Conservation (phyloP, 2,113 vertebrate genomes). For the Apus apus region DNA sequence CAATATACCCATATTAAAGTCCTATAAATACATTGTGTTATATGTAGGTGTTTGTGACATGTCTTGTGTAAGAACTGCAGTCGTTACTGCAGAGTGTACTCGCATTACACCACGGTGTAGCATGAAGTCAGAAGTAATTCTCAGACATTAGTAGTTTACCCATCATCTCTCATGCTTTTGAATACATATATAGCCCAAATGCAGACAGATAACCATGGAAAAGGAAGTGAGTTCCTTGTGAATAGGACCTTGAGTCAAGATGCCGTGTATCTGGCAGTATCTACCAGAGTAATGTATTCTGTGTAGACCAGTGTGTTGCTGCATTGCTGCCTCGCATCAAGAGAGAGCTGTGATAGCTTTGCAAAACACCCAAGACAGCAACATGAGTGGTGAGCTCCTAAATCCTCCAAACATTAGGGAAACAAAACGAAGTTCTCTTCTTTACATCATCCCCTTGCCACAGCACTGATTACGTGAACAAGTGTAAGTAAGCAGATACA, state of each 20-base stretch:
- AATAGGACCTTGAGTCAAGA: not conserved
- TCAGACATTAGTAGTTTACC: not conserved
- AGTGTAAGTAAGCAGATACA: not conserved
- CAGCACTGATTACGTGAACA: rapidly evolving
- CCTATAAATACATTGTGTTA: not conserved
- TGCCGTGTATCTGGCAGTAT: not conserved
- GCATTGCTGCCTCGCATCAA: not conserved
- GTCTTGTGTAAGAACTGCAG: not conserved
- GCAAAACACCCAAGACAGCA: not conserved
- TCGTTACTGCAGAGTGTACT: not conserved
- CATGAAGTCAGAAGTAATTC: not conserved
- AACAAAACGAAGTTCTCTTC: not conserved
- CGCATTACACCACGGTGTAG: not conserved
- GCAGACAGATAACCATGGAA: not conserved
- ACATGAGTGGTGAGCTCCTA: not conserved
- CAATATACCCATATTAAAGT: not conserved
- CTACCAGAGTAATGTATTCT: not conserved
- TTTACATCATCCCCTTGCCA: not conserved
- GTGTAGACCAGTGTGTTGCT: not conserved
- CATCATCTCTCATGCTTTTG: not conserved
- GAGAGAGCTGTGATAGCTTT: not conserved
- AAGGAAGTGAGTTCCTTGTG: not conserved
- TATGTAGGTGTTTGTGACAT: not conserved
- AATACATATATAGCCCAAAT: constrained; percentile 6
- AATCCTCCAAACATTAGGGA: not conserved